Evolutionary conservation across 2,797 vertebrate genomes (phyloP).

Genomic region (Serranus cabrilla): DNA sequence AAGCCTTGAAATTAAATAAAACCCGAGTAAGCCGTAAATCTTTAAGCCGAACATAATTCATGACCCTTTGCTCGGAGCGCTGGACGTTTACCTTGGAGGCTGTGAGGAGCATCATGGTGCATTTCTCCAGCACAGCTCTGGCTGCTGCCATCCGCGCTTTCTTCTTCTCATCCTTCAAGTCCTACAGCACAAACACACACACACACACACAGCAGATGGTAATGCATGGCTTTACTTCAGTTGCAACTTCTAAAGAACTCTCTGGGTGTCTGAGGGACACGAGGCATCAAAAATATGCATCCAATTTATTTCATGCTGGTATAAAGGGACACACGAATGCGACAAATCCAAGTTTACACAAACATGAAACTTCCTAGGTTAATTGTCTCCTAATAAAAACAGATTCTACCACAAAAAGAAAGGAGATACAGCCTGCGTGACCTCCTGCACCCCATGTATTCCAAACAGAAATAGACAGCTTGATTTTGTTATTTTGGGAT

Average conservation of each 20-base stretch:
- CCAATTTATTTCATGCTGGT: slow-evolving; percentile 51
- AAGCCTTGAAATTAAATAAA: slow-evolving; percentile 31
- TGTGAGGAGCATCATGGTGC: slow-evolving; percentile 99
- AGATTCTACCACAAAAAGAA: slow-evolving; percentile 33
- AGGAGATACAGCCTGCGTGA: slow-evolving; percentile 17
- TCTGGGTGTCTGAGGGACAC: slow-evolving; percentile 34
- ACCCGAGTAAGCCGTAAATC: slow-evolving; percentile 22
- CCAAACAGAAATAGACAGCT: slow-evolving; percentile 48
- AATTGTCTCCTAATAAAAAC: slow-evolving; percentile 35
- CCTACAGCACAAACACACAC: slow-evolving; percentile 79
- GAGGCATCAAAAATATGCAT: slow-evolving; percentile 46
- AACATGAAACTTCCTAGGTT: slow-evolving; percentile 23
- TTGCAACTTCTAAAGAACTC: slow-evolving; percentile 35
- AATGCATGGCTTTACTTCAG: slow-evolving; percentile 50
- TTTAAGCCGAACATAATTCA: slow-evolving; percentile 23
- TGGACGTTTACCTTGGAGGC: slow-evolving; percentile 93
- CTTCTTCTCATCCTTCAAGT: slow-evolving; percentile 99
- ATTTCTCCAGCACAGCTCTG: slow-evolving; percentile 96
- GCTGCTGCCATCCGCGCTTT: slow-evolving; percentile 98
- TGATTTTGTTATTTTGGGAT: slow-evolving; percentile 51
- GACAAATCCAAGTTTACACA: slow-evolving; percentile 26
- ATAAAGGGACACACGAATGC: slow-evolving; percentile 21
- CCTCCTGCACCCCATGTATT: slow-evolving; percentile 17
- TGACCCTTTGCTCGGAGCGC: slow-evolving; percentile 7
- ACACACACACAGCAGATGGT: slow-evolving; percentile 39